These are phyloP conservation scores for Bombus waltoni DNA, from an alignment of 1,140 invertebrate species.

Conservation along the genomic window DNA sequence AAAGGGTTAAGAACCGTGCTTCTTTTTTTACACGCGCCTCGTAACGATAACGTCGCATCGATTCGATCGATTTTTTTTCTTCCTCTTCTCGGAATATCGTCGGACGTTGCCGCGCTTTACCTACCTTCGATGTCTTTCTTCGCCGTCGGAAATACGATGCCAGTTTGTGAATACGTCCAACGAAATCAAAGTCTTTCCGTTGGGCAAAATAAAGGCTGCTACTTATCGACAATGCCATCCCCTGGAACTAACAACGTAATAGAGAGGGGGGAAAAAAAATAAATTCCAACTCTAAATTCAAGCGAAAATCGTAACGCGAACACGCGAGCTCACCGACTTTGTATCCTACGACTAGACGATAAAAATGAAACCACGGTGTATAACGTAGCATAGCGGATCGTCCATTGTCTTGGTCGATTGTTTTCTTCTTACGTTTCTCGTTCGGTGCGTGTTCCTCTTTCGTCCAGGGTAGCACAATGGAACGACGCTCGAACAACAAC, in stretches of 20 bases:
- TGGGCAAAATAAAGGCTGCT: no score
- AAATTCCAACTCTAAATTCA: no score
- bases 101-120: no score
- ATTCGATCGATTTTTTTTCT: constrained; percentile 6
- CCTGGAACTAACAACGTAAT: no score
- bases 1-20: not conserved
- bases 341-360: not conserved
- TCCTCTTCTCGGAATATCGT: not conserved
- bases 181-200: not conserved
- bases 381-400: not conserved
- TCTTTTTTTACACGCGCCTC: no score
- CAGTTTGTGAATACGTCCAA: not conserved
- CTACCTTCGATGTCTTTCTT: not conserved
- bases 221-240: no score
- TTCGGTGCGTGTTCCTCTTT: not conserved
- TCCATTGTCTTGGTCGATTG: constrained; percentile 14
- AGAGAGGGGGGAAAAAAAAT: no score
- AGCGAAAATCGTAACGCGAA: no score
- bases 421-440: not conserved
- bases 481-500: not conserved
- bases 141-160: not conserved
- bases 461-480: not conserved
- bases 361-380: not conserved
- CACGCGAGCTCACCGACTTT: no score
- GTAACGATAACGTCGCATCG: not conserved